Evolutionary conservation across 2,797 vertebrate genomes (phyloP), one percentile per base, ranked within the genome.

Genomic region (Fratercula arctica): DNA sequence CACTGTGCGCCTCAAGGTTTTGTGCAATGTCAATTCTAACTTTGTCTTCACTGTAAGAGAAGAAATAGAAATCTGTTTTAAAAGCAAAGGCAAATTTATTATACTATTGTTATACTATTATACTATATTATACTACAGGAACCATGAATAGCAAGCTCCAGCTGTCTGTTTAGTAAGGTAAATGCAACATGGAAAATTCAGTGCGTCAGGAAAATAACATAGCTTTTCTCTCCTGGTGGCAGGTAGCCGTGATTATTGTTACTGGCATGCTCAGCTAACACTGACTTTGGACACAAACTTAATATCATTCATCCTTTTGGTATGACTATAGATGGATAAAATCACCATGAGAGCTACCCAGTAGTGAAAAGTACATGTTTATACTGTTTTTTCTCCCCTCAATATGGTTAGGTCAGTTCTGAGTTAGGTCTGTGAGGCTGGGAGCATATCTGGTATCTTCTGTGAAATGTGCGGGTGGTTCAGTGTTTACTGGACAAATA

Each of bases 161-260:
- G 54, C 74, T 86, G 69, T 63, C n/a, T 80, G 17, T 72, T 84
- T 63, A 43, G 66, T 75, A 24, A 90, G 46, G 57, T 86, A 43
- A 93, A 79, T 54, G 73, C 74, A 75, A 89, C 61, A 19, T 18
- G 59, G 69, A 90, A 92, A 89, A 82, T 66, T 75, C 70, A 72
- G 0, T 66, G 46, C 1, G 2, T 78, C 53, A 82, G 74, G 43
- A 88, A 89, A 82, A 76, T 66, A 73, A 43, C 57, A 70, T 26
- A 79, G 82, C 48, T 94, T 66, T 80, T 91, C 67, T 84, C 29
- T 46, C 43, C 51, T 72, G 56, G 25, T 78, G 74, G 31, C 84
- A 75, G 56, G 59, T 69, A 88, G 53, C 69, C 69, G 7, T 45
- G 57, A 16, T 31, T 81, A 46, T 61, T 77, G 48, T 77, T 85